Evolutionary conservation across 2,113 vertebrate genomes (phyloP), one percentile per base, ranked within the genome.

Genomic region (Lonchura striata): DNA sequence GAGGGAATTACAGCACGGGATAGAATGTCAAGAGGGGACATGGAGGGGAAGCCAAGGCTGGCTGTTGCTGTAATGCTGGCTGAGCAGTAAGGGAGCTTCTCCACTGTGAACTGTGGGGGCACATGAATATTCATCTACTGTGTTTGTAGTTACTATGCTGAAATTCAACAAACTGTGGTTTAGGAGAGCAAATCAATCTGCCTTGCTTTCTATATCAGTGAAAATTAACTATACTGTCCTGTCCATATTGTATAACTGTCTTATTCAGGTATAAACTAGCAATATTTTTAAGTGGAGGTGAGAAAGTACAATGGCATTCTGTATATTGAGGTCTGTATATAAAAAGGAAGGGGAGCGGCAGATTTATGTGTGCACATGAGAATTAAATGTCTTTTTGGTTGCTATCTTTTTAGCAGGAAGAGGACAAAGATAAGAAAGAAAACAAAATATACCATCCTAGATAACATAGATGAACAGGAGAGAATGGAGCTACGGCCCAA

Each of bases 391-490:
- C 19, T 31, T 83, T 92, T 77, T 75, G 63, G 79, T 94, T 82
- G 65, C 35, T 82, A 81, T 56, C 12, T 83, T 97, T 95, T 86
- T 92, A 98, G 98, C 97, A 97, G 98, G 72, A 98, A 98, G 87
- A 98, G 98, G 54, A 99, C 98, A 14, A 98, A 98, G 96, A 98
- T 98, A 90, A 98, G 98, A 95, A 99, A 98, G 96, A 99, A 98
- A 98, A 99, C 98, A 60, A 99, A 98, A 80, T 99, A 99, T 49
- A 99, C 98, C 47, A 98, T 99, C 75, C 96, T 99, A 82, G 98
- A 99, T 97, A 98, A 99, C 92, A 98, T 99, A 98, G 99, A 99
- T 30, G 99, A 99, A 11, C 99, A 99, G 94, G 99, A 99, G 97
- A 97, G 98, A 92, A 97, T 99, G 98, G 99, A 99, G 95, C 97